Evolutionary conservation across 92 coral and sea anemone genomes (phyloP), one percentile per base, ranked within the genome.

Genomic region (Chrysogorgia sp.): DNA sequence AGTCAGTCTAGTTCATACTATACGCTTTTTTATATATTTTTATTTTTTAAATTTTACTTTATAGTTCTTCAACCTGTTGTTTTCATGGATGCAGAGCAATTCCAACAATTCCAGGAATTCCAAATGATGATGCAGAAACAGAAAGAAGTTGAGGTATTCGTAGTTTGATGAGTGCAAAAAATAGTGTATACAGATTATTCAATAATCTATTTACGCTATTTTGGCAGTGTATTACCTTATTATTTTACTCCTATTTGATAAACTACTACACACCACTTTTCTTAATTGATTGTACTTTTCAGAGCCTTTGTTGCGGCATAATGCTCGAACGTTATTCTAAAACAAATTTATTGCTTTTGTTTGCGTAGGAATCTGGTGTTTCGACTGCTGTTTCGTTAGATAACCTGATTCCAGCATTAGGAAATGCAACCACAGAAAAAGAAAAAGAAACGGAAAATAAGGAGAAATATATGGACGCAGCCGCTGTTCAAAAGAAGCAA

Each of bases 21-120:
- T n/a, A n/a, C n/a, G n/a, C n/a, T n/a, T n/a, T 4, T 37, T 37
- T 4, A 4, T 4, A 37, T 4, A 37, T 37, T 5, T 12, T 12
- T 12, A 37, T 4, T 4, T 17, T 57, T 57, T 31, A 29, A 30
- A 1, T 14, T 70, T 0, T 70, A 41, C 31, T 53, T 68, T 25
- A 15, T 55, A 71, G 78, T 30, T 49, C 63, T 52, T 71, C 77
- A 71, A 34, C 77, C 62, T 26, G 77, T 71, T 14, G 61, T 71
- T 20, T 50, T 50, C 31, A 50, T 71, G 78, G 78, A 71, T 52
- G 10, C 78, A 20, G 78, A 71, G 50, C 78, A 71, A 40, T 71
- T 71, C 0, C 50, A 71, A 53, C 78, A 71, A 32, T 71, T 71
- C 49, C 63, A 55, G 23, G 47, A 71, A 33, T 71, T 71, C 26